Evolutionary conservation across 2,113 vertebrate genomes (phyloP).

Genomic region (Mormyrus lacerda): DNA sequence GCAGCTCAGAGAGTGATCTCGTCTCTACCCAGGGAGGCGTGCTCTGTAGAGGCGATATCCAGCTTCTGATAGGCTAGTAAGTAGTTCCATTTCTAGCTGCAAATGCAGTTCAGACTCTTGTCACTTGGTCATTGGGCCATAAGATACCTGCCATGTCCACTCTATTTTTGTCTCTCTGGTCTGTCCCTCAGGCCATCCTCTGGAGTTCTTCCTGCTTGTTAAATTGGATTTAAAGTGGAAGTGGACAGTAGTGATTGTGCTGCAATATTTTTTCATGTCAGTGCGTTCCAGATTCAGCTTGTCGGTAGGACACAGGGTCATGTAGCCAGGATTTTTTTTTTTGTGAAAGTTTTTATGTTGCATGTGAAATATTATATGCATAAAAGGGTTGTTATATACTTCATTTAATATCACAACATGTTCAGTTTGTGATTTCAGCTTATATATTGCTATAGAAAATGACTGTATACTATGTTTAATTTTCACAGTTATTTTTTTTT

Average conservation of each 20-base stretch:
- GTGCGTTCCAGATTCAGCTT: neutral
- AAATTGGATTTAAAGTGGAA: constrained; percentile 19
- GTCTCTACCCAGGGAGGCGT: neutral
- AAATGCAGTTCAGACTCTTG: constrained; percentile 25
- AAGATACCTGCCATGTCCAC: constrained; percentile 18
- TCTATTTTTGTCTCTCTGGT: constrained; percentile 23
- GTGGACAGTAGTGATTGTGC: neutral
- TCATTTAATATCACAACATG: neutral
- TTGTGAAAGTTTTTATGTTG: neutral
- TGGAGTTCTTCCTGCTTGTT: neutral
- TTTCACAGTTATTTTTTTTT: neutral
- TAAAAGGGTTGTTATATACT: neutral
- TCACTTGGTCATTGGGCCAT: constrained; percentile 3
- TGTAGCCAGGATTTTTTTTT: neutral
- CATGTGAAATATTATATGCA: neutral
- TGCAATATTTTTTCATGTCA: constrained; percentile 5
- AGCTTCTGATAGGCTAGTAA: constrained; percentile 7
- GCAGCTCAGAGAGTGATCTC: neutral
- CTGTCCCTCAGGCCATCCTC: neutral
- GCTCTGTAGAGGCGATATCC: neutral
- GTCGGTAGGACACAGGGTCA: neutral
- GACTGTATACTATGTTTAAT: neutral
- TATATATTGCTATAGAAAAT: neutral
- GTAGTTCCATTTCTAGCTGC: neutral
- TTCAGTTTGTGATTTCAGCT: neutral